These are phyloP conservation scores for Anguilla rostrata DNA, from an alignment of 2,113 vertebrate species.

Conservation along the genomic window DNA sequence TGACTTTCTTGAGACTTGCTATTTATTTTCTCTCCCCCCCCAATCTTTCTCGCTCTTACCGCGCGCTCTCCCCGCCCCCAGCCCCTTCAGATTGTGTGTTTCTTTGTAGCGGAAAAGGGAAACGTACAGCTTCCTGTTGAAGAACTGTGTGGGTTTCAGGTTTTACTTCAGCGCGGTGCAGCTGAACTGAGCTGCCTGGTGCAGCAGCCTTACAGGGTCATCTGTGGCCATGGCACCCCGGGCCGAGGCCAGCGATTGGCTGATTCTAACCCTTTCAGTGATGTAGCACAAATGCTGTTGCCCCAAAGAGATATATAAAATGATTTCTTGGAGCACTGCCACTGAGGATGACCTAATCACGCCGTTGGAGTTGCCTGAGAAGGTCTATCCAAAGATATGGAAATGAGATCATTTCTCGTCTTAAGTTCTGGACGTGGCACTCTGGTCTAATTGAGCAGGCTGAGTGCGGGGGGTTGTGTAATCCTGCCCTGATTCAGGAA, in stretches of 20 bases:
- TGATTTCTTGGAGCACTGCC: neutral
- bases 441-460: neutral
- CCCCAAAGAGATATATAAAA: neutral
- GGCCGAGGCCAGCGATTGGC: neutral
- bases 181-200: neutral
- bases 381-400: too few relatives aligned
- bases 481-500: neutral
- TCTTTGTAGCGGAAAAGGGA: conserved; percentile 21
- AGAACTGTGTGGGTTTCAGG: neutral
- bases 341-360: neutral
- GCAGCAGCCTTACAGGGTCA: neutral
- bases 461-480: neutral
- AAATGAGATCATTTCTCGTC: too few relatives aligned
- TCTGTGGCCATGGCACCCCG: too few relatives aligned
- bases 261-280: too few relatives aligned
- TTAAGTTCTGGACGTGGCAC: neutral
- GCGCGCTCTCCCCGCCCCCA: neutral
- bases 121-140: conserved; percentile 34
- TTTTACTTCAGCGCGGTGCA: neutral
- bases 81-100: neutral
- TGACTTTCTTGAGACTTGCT: neutral
- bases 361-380: neutral
- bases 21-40: neutral
- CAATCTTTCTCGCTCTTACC: neutral
- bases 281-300: neutral